Evolutionary conservation across 2,888 invertebrate species (phyloP).

Genomic region (Anorthoa munda): DNA sequence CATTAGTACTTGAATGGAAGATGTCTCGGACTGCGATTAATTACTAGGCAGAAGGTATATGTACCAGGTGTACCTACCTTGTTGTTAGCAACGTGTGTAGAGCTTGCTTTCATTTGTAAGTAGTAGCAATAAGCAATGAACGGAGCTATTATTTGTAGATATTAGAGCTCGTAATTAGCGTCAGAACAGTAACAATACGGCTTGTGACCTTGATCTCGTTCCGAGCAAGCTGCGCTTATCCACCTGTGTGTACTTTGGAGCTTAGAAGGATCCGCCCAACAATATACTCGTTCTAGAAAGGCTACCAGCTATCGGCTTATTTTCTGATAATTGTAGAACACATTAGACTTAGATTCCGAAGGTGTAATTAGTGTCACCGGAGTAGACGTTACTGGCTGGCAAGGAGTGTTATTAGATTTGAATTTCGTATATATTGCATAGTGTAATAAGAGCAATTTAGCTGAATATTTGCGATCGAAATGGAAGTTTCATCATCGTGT

Average conservation of each 20-base stretch:
- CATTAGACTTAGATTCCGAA: constrained; percentile 44
- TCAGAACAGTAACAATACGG: constrained; percentile 82
- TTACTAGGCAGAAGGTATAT: constrained; percentile 8
- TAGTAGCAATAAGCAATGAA: constrained; percentile 55
- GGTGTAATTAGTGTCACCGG: constrained; percentile 66
- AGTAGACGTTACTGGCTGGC: constrained; percentile 49
- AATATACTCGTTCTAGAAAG: constrained; percentile 69
- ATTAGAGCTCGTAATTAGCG: constrained; percentile 83
- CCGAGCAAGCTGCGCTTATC: constrained; percentile 72
- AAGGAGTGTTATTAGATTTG: constrained; percentile 65
- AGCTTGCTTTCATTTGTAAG: constrained; percentile 36
- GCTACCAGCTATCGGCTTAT: constrained; percentile 48
- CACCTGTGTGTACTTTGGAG: constrained; percentile 77
- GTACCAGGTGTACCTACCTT: background rate
- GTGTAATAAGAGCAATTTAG: constrained; percentile 72
- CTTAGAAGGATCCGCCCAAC: constrained; percentile 69
- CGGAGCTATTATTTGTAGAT: constrained; percentile 65
- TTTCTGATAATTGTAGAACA: constrained; percentile 52
- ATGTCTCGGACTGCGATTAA: constrained; percentile 46
- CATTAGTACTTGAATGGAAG: constrained; percentile 63
- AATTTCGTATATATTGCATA: constrained; percentile 63
- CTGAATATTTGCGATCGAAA: constrained; percentile 71
- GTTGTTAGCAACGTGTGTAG: constrained; percentile 35
- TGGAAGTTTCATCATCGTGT: constrained; percentile 70
- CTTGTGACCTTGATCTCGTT: constrained; percentile 86